Evolutionary conservation across 2,888 invertebrate species (phyloP).

Genomic region (Aspidiotus rigidus): DNA sequence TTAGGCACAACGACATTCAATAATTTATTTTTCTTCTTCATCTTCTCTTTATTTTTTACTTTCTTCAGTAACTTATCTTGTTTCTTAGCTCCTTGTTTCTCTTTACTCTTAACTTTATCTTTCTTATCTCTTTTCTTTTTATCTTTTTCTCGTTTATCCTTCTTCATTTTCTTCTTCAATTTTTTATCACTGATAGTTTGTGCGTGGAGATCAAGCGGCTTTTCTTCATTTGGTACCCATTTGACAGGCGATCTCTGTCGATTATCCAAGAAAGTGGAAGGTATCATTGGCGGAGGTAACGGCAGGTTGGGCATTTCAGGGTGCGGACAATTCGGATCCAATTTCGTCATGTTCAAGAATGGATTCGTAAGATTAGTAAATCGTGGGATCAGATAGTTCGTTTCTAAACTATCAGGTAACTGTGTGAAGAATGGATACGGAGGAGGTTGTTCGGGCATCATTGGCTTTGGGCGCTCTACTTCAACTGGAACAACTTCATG

Average conservation of each 20-base stretch:
- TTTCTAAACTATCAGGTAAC: constrained; percentile 26
- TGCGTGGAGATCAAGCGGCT: constrained; percentile 39
- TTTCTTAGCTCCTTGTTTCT: constrained; percentile 28
- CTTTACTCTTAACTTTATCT: constrained; percentile 34
- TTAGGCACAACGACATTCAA: constrained; percentile 23
- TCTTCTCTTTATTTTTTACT: constrained; percentile 38
- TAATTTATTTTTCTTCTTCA: constrained; percentile 37
- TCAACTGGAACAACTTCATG: constrained; percentile 7
- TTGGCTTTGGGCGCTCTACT: constrained; percentile 22
- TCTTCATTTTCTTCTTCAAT: constrained; percentile 52
- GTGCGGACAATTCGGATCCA: constrained; percentile 47
- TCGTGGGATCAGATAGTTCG: constrained; percentile 34
- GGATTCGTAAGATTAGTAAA: constrained; percentile 22
- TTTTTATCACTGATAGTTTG: constrained; percentile 28
- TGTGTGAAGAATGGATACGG: constrained; percentile 16
- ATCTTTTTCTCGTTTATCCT: constrained; percentile 35
- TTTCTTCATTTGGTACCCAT: constrained; percentile 35
- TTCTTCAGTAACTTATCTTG: constrained; percentile 35
- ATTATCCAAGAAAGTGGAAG: background rate
- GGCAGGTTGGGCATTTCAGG: constrained; percentile 46
- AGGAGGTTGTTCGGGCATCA: background rate
- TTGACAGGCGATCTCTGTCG: constrained; percentile 10
- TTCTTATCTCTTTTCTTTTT: constrained; percentile 34
- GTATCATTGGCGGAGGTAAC: constrained; percentile 49
- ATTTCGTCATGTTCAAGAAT: constrained; percentile 31